Conservation (phyloP, 2,797 vertebrate genomes). For the Helicolenus hilgendorfi region DNA sequence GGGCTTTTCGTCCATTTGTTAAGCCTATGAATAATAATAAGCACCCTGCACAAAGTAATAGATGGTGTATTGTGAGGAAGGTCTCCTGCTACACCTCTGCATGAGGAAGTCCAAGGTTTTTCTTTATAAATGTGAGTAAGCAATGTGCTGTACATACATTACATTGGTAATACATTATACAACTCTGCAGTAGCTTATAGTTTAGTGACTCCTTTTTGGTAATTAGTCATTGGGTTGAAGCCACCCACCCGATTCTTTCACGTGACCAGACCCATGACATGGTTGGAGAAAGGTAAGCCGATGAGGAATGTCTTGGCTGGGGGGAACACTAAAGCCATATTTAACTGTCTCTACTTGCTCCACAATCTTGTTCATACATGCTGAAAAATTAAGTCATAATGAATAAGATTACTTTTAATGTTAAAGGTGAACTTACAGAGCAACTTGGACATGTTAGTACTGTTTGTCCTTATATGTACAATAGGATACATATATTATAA, state of each 20-base stretch:
- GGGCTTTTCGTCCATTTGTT: conserved; percentile 29
- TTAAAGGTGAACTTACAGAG: not conserved
- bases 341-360: not conserved
- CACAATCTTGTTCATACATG: not conserved
- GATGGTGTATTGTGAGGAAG: conserved; percentile 31
- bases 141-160: not conserved
- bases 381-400: not conserved
- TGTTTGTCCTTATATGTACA: not conserved
- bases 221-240: not conserved
- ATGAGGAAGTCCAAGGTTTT: not conserved
- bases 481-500: not conserved
- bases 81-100: not conserved
- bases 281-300: conserved; percentile 20
- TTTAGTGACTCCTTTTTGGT: not conserved
- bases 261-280: conserved; percentile 54
- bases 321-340: not conserved
- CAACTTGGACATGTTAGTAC: not conserved
- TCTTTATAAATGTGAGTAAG: not conserved
- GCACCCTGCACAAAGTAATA: conserved; percentile 10
- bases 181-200: not conserved
- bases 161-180: not conserved
- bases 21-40: conserved; percentile 63
- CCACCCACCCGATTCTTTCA: not conserved
- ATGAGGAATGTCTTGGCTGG: conserved; percentile 44
- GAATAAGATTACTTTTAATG: not conserved